A percentile compares a stretch with the other conserved stretches of the same genome.
Evolutionary conservation across 2,113 vertebrate species (phyloP).

Genomic region (Maccullochella peelii): DNA sequence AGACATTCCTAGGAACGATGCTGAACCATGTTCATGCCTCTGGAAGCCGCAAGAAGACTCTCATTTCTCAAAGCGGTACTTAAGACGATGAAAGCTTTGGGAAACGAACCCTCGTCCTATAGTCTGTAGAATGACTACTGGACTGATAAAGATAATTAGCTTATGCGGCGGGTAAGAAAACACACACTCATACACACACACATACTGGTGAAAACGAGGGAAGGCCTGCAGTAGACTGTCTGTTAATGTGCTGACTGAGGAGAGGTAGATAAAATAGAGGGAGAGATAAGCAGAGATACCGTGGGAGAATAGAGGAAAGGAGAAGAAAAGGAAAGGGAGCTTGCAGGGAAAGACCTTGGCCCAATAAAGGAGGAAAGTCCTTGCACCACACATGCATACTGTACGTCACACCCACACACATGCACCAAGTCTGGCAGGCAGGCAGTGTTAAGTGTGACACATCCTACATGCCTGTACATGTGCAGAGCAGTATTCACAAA

Average conservation of each 20-base stretch:
- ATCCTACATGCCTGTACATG: slow-evolving; percentile 28
- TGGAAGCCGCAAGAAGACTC: slow-evolving; percentile 10
- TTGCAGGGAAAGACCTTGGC: slow-evolving; percentile 74
- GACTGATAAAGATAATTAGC: slow-evolving; percentile 68
- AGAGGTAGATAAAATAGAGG: slow-evolving; percentile 10
- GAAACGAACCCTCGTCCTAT: slow-evolving; percentile 44
- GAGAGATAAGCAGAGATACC: slow-evolving; percentile 18
- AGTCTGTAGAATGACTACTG: slow-evolving; percentile 18
- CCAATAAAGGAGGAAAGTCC: slow-evolving; percentile 69
- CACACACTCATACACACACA: slow-evolving; percentile 13
- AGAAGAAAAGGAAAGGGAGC: slow-evolving; percentile 18
- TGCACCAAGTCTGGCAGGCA: slow-evolving; percentile 27
- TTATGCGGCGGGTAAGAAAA: slow-evolving; percentile 29
- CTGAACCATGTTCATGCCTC: not conserved
- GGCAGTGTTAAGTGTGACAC: slow-evolving; percentile 41
- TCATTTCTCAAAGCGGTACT: slow-evolving; percentile 41
- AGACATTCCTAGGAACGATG: not conserved
- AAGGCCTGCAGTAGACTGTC: slow-evolving; percentile 10
- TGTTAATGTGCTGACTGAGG: slow-evolving; percentile 20
- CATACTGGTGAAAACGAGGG: not conserved
- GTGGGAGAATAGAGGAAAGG: not conserved
- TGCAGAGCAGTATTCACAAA: slow-evolving; percentile 26
- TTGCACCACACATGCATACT: slow-evolving; percentile 9
- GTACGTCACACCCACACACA: slow-evolving; percentile 19
- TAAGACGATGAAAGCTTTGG: slow-evolving; percentile 50